A percentile compares a stretch with the other conserved stretches of the same genome.
Conservation (phyloP, 2,888 invertebrate genomes). For the Chrysolina haemoptera region DNA sequence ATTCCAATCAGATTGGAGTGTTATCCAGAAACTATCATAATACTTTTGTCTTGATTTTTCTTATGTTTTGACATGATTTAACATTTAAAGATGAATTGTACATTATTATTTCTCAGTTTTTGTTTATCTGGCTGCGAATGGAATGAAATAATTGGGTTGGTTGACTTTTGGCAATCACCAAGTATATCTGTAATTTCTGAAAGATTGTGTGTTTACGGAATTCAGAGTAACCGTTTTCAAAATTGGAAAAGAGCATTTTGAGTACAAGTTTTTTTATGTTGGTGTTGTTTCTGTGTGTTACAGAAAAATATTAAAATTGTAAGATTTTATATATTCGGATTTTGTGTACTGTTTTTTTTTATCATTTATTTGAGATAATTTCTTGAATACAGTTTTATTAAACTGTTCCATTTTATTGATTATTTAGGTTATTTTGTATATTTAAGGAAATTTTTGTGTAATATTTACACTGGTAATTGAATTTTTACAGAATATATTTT, state of each 20-base stretch:
- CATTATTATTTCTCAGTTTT: constrained; percentile 44
- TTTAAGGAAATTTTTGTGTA: constrained; percentile 1
- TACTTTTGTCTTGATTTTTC: constrained; percentile 13
- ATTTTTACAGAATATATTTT: not conserved
- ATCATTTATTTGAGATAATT: not conserved
- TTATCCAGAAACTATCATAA: not conserved
- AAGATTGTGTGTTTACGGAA: constrained; percentile 1
- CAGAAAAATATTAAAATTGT: constrained; percentile 38
- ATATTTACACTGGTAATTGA: constrained; percentile 20
- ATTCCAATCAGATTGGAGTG: not conserved
- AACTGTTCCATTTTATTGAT: not conserved
- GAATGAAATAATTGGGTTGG: not conserved
- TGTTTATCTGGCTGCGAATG: not conserved
- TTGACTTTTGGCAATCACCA: not conserved
- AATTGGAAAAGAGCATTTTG: constrained; percentile 47
- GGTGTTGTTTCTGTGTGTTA: constrained; percentile 36
- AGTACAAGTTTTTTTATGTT: constrained; percentile 51
- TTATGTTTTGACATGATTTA: constrained; percentile 34
- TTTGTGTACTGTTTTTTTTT: not conserved
- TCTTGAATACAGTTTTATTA: not conserved
- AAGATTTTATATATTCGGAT: not conserved
- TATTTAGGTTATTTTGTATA: not conserved
- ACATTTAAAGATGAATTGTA: constrained; percentile 44
- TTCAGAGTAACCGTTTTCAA: constrained; percentile 13
- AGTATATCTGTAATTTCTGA: not conserved